phyloP scores from a whole-genome alignment of 2,113 vertebrate species.

The Bubo blakistoni region DNA sequence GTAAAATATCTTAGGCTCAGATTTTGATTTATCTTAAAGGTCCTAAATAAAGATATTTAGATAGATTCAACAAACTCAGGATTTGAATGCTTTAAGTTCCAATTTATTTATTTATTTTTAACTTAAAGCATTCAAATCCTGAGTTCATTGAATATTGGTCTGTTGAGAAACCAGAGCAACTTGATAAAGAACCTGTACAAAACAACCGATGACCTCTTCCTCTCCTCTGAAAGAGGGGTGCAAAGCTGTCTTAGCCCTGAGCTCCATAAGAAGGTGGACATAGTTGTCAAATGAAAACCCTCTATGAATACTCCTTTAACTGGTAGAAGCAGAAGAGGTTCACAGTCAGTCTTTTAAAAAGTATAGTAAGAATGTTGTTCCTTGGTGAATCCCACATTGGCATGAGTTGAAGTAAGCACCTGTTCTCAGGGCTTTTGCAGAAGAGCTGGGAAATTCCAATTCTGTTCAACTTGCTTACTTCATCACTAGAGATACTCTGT shows the following conservation, averaged over 20 bases:
- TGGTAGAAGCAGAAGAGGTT: neutral
- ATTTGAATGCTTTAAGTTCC: neutral
- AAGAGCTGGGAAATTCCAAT: constrained; percentile 11
- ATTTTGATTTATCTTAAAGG: neutral
- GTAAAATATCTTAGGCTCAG: neutral
- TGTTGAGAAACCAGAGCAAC: neutral
- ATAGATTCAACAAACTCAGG: neutral
- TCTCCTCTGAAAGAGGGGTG: neutral
- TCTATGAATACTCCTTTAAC: constrained; percentile 1
- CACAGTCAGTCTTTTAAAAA: neutral
- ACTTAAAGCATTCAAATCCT: neutral
- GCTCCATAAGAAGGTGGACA: neutral
- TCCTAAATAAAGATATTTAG: neutral
- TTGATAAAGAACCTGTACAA: neutral
- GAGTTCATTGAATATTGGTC: neutral
- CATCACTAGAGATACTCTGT: neutral
- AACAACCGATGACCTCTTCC: neutral
- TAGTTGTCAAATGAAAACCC: neutral
- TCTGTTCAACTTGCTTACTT: neutral
- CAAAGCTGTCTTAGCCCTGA: neutral
- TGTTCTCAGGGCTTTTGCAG: neutral
- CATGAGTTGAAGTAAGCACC: neutral
- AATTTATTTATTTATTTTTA: neutral
- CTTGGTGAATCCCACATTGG: neutral
- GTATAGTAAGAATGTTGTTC: neutral